A percentile compares a stretch with the other conserved stretches of the same genome.
phyloP scores from a whole-genome alignment of 2,797 vertebrate species.

The Ctenosaura bakeri region DNA sequence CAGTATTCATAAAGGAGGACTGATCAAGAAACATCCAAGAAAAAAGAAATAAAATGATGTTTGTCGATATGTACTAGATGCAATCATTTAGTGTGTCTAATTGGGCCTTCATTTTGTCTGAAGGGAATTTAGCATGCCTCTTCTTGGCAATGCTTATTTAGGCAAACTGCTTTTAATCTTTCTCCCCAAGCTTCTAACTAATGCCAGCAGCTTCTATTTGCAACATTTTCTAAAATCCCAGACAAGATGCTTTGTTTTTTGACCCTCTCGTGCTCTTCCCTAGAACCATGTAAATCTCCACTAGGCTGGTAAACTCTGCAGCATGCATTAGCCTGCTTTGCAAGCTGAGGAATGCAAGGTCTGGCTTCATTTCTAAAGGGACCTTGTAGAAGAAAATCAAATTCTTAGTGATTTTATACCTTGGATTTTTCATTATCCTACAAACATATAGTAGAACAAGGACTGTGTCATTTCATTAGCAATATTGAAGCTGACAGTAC shows the following conservation, averaged over 20 bases:
- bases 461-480: background rate
- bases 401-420: conserved; percentile 17
- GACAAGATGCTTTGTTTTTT: conserved; percentile 14
- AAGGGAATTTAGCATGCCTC: background rate
- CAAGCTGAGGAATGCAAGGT: background rate
- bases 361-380: conserved; percentile 8
- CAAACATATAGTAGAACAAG: background rate
- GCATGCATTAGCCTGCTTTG: conserved; percentile 12
- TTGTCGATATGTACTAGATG: conserved; percentile 5
- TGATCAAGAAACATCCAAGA: conserved; percentile 4
- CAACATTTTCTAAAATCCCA: conserved; percentile 8
- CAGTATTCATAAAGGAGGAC: conserved; percentile 9
- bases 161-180: background rate
- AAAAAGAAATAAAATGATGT: conserved; percentile 3
- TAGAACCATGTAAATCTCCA: background rate
- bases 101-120: background rate
- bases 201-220: background rate
- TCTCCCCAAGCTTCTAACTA: background rate
- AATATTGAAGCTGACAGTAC: background rate
- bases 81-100: background rate
- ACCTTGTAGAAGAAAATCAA: conserved; percentile 11
- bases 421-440: conserved; percentile 16
- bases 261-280: background rate
- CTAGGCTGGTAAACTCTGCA: conserved; percentile 16
- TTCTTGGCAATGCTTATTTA: background rate